phyloP scores from a whole-genome alignment of 1,140 invertebrate species.

The Dufourea novaeangliae region DNA sequence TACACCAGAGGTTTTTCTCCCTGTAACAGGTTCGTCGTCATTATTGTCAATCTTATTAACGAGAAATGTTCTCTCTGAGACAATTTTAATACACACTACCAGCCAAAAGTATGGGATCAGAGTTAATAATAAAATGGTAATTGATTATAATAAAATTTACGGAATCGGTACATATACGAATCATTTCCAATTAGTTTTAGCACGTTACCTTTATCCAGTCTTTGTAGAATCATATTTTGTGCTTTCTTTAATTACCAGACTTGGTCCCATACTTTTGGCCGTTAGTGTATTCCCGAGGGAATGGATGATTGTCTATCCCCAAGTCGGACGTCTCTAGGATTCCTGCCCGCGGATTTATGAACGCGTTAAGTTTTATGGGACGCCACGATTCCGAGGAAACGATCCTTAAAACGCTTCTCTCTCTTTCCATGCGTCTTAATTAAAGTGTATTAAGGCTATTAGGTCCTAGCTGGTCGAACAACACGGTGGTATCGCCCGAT shows the following conservation, averaged over 20 bases:
- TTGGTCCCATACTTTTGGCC: too few species aligned
- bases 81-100: too few species aligned
- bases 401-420: neutral
- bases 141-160: too few species aligned
- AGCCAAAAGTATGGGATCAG: too few species aligned
- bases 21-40: neutral
- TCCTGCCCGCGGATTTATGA: conserved; percentile 24
- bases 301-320: too few species aligned
- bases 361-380: conserved; percentile 30
- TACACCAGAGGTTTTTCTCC: neutral
- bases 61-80: neutral
- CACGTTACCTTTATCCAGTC: too few species aligned
- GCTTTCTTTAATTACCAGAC: too few species aligned
- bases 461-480: neutral
- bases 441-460: conserved; percentile 22
- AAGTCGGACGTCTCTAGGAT: neutral
- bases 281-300: neutral
- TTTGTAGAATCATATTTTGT: too few species aligned
- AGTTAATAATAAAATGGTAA: too few species aligned
- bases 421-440: conserved; percentile 42
- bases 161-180: too few species aligned
- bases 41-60: neutral
- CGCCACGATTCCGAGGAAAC: neutral
- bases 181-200: too few species aligned
- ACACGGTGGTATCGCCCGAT: conserved; percentile 6